phyloP scores from a whole-genome alignment of 2,797 vertebrate species.

The Alosa sapidissima region DNA sequence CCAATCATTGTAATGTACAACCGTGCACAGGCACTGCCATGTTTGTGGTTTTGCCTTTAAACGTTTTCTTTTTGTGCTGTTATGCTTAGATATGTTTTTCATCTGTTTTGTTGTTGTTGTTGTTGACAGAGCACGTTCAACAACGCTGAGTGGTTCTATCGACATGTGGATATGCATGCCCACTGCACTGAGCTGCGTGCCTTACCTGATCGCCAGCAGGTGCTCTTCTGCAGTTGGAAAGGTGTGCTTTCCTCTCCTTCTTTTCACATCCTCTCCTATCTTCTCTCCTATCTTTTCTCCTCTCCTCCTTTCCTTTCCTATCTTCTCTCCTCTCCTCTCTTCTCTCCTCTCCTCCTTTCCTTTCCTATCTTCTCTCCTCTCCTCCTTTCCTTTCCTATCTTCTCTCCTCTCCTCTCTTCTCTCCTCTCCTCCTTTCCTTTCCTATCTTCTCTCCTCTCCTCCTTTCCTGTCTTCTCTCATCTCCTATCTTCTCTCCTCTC shows the following conservation, averaged over 20 bases:
- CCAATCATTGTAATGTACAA: not conserved
- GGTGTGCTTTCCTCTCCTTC: slow-evolving; percentile 47
- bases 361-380: not conserved
- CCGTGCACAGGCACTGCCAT: not conserved
- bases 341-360: not conserved
- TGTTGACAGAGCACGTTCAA: slow-evolving; percentile 73
- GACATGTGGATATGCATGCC: slow-evolving; percentile 76
- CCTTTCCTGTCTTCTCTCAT: not conserved
- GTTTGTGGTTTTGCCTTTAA: too few relatives aligned
- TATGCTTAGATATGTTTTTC: not conserved
- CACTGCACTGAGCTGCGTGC: slow-evolving; percentile 73
- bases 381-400: not conserved
- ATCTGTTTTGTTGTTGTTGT: not conserved
- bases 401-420: not conserved
- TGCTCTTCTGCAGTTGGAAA: slow-evolving; percentile 76
- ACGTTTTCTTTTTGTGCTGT: not conserved
- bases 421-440: not conserved
- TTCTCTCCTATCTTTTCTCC: not conserved
- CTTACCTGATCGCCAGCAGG: slow-evolving; percentile 73
- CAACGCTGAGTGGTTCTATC: slow-evolving; percentile 81
- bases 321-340: not conserved
- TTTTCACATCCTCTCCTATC: not conserved
- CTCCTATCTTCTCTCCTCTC: not conserved
- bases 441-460: not conserved
- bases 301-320: not conserved